A percentile compares a stretch with the other conserved stretches of the same genome.
Evolutionary conservation across 2,113 vertebrate species (phyloP).

Genomic region (Cryptomyrus ogoouensis): DNA sequence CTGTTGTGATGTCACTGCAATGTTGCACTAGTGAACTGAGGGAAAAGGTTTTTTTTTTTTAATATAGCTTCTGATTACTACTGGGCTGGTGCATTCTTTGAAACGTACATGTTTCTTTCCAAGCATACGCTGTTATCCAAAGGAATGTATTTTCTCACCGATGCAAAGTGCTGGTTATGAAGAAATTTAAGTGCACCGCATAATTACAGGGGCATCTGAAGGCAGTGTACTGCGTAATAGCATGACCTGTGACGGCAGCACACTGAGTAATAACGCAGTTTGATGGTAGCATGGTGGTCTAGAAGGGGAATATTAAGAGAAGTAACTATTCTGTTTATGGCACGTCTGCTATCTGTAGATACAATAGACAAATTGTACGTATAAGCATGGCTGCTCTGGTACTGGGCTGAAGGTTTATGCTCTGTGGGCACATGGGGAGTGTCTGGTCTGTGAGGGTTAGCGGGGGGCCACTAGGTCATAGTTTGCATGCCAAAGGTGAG

Average conservation of each 20-base stretch:
- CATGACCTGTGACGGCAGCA: neutral
- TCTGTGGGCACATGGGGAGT: neutral
- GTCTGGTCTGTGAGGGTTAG: neutral
- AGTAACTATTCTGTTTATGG: neutral
- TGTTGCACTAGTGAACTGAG: neutral
- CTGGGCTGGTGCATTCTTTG: neutral
- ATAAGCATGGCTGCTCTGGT: neutral
- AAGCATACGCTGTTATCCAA: neutral
- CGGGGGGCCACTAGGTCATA: neutral
- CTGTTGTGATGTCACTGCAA: neutral
- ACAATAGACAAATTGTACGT: neutral
- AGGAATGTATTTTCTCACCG: neutral
- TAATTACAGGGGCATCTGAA: neutral
- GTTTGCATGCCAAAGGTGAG: neutral
- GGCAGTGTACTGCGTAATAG: neutral
- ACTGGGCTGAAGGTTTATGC: neutral
- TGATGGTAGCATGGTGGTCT: neutral
- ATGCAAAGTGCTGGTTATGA: neutral
- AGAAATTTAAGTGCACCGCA: neutral
- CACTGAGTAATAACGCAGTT: neutral
- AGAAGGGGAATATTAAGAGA: neutral
- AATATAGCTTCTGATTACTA: too few relatives aligned
- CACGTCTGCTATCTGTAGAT: neutral
- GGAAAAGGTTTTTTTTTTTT: neutral
- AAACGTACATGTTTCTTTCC: neutral